Base-by-base conservation (phyloP, 2,113 vertebrate species). In the Gallinago media region DNA sequence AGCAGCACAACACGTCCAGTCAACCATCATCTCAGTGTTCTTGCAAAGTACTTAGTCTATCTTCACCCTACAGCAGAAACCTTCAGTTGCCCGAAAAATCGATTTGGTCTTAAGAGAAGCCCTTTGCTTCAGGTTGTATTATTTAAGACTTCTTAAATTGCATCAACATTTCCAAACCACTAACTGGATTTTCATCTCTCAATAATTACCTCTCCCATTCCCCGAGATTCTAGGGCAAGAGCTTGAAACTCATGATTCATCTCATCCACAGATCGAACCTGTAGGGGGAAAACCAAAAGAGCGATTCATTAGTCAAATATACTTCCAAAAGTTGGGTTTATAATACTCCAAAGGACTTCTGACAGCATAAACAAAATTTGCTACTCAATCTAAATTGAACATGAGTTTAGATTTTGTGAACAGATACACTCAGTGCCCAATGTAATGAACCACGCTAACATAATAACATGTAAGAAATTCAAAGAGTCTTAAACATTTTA, bases 221-320 rank as follows among this genome's bases (percentile, higher is more conserved):
- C 99, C 98, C 99, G 99, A 46, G 99, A 99, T 98, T 99, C 99
- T 98, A 99, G 98, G 97, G 99, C 99, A 97, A 99, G 99, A 94
- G 99, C 99, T 98, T 99, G 99, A 98, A 99, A 99, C 97, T 99
- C 99, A 97, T 99, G 99, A 98, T 99, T 99, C 99, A 99, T 99
- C 97, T 99, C 99, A 99, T 99, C 99, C 95, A 98, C 98, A 97
- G 98, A 98, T 94, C 99, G 98, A 95, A 99, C 98, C 99, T 99
- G 96, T 0, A 95, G 23, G 25, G 44, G 15, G 17, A 52, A 85
- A 77, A 50, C 29, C 13, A n/a, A 11, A 74, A 77, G 12, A 92
- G 29, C 3, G 5, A 71, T 70, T 18, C 13, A 38, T 94, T 76
- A 92, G 49, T 31, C 9, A 81, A 92, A 8, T 13, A 6, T 4